Percentiles rank a stretch among this genome's conserved stretches.
Evolutionary conservation across 2,113 vertebrate genomes (phyloP).

Genomic region (Istiophorus platypterus): DNA sequence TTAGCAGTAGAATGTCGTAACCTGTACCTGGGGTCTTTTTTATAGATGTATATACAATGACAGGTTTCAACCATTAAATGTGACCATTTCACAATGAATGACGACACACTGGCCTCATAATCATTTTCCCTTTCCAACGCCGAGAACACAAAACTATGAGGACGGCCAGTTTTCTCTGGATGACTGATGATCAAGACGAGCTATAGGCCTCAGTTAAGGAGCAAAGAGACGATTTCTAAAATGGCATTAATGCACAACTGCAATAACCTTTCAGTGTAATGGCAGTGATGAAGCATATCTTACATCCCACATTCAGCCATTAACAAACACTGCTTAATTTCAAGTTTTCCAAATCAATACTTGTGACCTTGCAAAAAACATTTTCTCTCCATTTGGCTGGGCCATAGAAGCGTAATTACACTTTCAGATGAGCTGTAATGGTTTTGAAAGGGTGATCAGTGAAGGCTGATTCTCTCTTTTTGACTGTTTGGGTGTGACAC

Average conservation of each 20-base stretch:
- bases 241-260: not conserved
- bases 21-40: constrained; percentile 89
- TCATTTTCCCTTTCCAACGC: constrained; percentile 40
- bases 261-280: not conserved
- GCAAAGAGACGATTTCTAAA: not conserved
- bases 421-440: not conserved
- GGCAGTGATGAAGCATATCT: not conserved
- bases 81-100: constrained; percentile 89
- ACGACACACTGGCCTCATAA: constrained; percentile 49
- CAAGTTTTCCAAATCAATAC: not conserved
- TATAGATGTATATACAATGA: constrained; percentile 91
- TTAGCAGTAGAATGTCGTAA: constrained; percentile 90
- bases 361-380: not conserved
- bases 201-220: not conserved
- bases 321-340: constrained; percentile 16
- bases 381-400: not conserved
- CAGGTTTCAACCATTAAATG: constrained; percentile 90
- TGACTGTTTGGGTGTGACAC: not conserved
- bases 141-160: not conserved
- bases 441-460: not conserved
- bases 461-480: not conserved
- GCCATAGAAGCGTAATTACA: not conserved
- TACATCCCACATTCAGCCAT: not conserved
- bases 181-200: not conserved
- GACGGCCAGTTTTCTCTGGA: no score